A percentile compares a stretch with the other conserved stretches of the same genome.
These are phyloP conservation scores for Brachyhypopomus gauderio DNA, from an alignment of 2,113 vertebrate genomes.

Conservation along the genomic window DNA sequence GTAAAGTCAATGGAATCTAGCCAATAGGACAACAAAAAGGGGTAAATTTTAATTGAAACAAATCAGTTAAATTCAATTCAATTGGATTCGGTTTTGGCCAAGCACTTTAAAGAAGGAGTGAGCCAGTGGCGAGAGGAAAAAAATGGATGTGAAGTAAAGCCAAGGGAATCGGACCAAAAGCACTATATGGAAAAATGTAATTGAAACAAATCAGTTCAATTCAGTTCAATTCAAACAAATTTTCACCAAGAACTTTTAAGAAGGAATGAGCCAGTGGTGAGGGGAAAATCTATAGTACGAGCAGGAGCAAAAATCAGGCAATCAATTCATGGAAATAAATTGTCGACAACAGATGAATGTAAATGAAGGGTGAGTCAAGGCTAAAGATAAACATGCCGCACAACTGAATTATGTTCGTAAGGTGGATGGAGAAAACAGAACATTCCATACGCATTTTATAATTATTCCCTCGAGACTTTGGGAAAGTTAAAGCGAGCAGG, in stretches of 20 bases:
- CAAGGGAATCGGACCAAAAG: not conserved
- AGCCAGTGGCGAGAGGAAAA: not conserved
- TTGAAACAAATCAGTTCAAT: not conserved
- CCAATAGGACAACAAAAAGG: not conserved
- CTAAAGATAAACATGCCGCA: not conserved
- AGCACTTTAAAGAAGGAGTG: not conserved
- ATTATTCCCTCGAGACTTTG: conserved; percentile 3
- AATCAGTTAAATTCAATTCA: not conserved
- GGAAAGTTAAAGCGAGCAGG: not conserved
- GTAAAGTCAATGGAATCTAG: not conserved
- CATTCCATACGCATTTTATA: not conserved
- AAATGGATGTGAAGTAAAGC: too few species aligned
- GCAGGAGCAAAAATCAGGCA: not conserved
- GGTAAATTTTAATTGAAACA: not conserved
- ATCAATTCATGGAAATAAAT: conserved; percentile 19
- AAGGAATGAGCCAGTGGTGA: not conserved
- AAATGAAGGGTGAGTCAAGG: not conserved
- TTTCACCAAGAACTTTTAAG: not conserved
- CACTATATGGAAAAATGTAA: not conserved
- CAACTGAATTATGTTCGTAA: not conserved
- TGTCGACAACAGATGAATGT: not conserved
- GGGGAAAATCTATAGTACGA: not conserved
- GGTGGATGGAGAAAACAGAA: conserved; percentile 6
- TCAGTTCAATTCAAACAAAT: not conserved
- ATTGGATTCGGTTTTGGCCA: not conserved